Conservation (phyloP, 2,888 invertebrate species). For the Homarus gammarus region DNA sequence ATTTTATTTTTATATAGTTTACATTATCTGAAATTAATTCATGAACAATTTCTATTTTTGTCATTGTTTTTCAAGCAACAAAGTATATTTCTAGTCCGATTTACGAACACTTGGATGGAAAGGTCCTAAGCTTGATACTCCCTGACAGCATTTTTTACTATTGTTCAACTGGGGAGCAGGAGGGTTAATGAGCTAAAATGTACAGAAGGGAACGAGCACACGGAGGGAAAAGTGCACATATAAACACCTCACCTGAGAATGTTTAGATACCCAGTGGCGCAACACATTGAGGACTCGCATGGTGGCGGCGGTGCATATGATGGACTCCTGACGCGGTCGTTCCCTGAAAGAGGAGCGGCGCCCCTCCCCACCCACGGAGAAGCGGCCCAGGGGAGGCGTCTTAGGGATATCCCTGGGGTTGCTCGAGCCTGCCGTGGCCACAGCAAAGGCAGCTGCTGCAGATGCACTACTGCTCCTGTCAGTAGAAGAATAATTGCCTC, state of each 20-base stretch:
- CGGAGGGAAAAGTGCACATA: no score
- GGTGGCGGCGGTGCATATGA: slow-evolving; percentile 94
- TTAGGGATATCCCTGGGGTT: slow-evolving; percentile 86
- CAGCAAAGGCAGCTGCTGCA: slow-evolving; percentile 94
- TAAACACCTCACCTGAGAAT: slow-evolving; percentile 83
- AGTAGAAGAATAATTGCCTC: no score
- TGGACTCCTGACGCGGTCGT: slow-evolving; percentile 84
- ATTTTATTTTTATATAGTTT: no score
- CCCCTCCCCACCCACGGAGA: slow-evolving; percentile 70
- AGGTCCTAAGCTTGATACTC: no score
- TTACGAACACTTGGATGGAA: no score
- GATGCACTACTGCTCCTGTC: slow-evolving; percentile 86
- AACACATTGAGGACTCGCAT: slow-evolving; percentile 94
- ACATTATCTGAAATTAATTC: no score
- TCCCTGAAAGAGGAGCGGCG: slow-evolving; percentile 67
- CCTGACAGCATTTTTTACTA: no score
- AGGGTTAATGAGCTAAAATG: no score
- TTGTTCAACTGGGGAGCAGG: neutral
- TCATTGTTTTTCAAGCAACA: no score
- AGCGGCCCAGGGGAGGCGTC: slow-evolving; percentile 77
- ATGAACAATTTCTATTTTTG: no score
- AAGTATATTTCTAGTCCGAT: no score
- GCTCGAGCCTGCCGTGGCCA: slow-evolving; percentile 92
- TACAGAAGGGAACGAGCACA: no score
- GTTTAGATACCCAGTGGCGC: slow-evolving; percentile 94